Evolutionary conservation across 2,888 invertebrate species (phyloP).

Genomic region (Aradus depressus): DNA sequence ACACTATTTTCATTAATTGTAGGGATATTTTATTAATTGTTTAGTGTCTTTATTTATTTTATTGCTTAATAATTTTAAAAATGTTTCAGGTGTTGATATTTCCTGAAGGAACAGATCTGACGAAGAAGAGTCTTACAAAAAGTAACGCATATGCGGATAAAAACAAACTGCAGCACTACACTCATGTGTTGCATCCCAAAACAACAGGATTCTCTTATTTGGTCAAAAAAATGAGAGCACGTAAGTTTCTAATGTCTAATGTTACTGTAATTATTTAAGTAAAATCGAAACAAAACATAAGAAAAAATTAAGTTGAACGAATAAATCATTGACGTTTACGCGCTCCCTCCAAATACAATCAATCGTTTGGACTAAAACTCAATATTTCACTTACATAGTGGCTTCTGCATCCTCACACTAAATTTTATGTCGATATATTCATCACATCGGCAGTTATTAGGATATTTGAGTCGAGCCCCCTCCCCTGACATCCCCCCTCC

Average conservation of each 20-base stretch:
- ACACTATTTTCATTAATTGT: neutral
- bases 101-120: conserved; percentile 82
- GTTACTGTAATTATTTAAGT: neutral
- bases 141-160: conserved; percentile 61
- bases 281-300: neutral
- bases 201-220: conserved; percentile 67
- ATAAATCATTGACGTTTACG: too few relatives aligned
- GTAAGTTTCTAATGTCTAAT: conserved; percentile 38
- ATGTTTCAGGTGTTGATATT: conserved; percentile 60
- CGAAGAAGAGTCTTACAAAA: conserved; percentile 50
- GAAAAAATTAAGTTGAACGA: neutral
- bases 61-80: too few relatives aligned
- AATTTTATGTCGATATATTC: too few relatives aligned
- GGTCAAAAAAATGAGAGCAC: conserved; percentile 38
- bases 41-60: too few relatives aligned
- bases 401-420: too few relatives aligned
- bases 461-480: too few relatives aligned
- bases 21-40: conserved; percentile 8
- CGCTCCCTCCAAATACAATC: too few relatives aligned
- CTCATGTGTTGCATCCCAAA: conserved; percentile 73
- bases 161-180: conserved; percentile 55
- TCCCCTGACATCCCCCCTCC: too few relatives aligned
- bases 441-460: too few relatives aligned
- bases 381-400: too few relatives aligned
- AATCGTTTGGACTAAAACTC: too few relatives aligned